These are phyloP conservation scores for Armadillidium nasatum DNA, from an alignment of 1,140 invertebrate species.

Conservation along the genomic window DNA sequence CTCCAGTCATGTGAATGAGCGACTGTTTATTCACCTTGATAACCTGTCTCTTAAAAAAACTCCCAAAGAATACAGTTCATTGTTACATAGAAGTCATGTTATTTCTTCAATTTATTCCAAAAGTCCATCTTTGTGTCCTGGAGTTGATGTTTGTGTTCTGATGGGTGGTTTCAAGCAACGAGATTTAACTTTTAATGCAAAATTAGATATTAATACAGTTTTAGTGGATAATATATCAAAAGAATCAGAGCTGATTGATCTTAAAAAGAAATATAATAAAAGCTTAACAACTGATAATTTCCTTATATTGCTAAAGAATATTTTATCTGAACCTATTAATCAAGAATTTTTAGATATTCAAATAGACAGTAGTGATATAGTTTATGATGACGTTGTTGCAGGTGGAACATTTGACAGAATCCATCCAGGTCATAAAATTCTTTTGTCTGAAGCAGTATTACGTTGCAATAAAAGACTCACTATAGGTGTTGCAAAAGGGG, in stretches of 20 bases:
- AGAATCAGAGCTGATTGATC: neutral
- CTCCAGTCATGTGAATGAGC: neutral
- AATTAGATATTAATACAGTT: neutral
- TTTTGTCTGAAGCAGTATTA: conserved; percentile 78
- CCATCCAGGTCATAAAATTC: conserved; percentile 78
- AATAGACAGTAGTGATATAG: conserved; percentile 21
- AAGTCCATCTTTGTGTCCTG: neutral
- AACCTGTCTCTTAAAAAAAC: neutral
- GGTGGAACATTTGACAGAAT: conserved; percentile 44
- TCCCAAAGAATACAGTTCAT: neutral
- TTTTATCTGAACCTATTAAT: neutral
- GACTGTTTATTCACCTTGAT: neutral
- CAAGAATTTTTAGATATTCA: neutral
- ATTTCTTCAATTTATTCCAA: neutral
- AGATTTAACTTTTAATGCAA: neutral
- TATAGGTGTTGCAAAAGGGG: conserved; percentile 78
- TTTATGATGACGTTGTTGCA: conserved; percentile 39
- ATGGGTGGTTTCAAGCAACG: neutral
- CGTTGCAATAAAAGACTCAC: conserved; percentile 68
- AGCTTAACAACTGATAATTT: neutral
- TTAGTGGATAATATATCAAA: neutral
- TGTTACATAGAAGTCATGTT: neutral
- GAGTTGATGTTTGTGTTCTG: neutral
- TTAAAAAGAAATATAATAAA: neutral
- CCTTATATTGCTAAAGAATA: neutral